Conservation (phyloP, 2,888 invertebrate species). For the Metellina segmentata region DNA sequence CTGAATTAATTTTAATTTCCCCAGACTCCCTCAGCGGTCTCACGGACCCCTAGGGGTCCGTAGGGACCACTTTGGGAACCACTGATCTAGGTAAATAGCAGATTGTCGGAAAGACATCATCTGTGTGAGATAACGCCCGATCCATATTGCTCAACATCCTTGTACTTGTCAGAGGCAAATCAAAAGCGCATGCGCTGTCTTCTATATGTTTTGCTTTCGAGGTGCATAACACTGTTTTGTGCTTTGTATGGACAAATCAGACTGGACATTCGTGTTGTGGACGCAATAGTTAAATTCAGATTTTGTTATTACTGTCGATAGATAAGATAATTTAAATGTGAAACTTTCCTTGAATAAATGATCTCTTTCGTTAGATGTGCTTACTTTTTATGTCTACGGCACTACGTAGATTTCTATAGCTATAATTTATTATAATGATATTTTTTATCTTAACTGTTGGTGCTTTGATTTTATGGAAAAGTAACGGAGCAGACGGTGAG, state of each 20-base stretch:
- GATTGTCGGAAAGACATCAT: too few relatives aligned
- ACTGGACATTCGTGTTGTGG: neutral
- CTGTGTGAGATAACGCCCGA: too few relatives aligned
- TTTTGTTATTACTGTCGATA: neutral
- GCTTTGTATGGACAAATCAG: neutral
- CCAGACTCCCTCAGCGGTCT: too few relatives aligned
- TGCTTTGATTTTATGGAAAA: conserved; percentile 59
- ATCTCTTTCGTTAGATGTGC: conserved; percentile 31
- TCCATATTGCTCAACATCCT: neutral
- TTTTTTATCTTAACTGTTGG: conserved; percentile 52
- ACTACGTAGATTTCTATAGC: conserved; percentile 62
- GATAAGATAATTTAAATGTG: conserved; percentile 4
- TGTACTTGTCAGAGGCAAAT: neutral
- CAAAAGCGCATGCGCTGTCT: neutral
- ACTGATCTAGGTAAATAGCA: too few relatives aligned
- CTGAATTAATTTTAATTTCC: too few relatives aligned
- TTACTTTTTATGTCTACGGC: conserved; percentile 49
- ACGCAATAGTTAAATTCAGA: neutral
- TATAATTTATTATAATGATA: conserved; percentile 68
- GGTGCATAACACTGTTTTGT: neutral
- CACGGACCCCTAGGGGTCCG: too few relatives aligned
- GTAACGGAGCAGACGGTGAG: conserved; percentile 54
- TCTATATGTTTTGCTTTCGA: neutral
- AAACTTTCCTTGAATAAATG: conserved; percentile 43
- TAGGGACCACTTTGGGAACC: too few relatives aligned